A percentile compares a stretch with the other conserved stretches of the same genome.
These are phyloP conservation scores for Linnaemya vulpina DNA, from an alignment of 2,888 invertebrate species.

Conservation along the genomic window DNA sequence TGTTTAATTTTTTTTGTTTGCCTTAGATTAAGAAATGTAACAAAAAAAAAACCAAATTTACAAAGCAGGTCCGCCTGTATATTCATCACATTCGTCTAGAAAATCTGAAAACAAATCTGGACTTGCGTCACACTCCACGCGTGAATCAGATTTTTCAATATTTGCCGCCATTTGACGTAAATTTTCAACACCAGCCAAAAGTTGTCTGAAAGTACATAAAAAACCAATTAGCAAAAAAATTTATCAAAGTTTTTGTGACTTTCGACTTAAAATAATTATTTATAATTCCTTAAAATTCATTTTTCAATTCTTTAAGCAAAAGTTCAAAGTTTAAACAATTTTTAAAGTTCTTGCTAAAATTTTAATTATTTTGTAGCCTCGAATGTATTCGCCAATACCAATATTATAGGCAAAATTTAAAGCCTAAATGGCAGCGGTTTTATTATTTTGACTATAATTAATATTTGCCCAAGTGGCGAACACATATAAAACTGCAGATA, in stretches of 20 bases:
- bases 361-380: too few species aligned
- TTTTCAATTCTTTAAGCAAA: too few species aligned
- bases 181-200: slow-evolving; percentile 87
- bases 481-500: too few species aligned
- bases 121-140: slow-evolving; percentile 75
- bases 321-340: too few species aligned
- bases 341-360: too few species aligned
- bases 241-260: background rate
- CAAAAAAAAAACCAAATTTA: slow-evolving; percentile 72
- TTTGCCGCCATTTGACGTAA: slow-evolving; percentile 86
- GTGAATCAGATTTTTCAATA: slow-evolving; percentile 85
- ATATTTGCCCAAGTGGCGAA: too few species aligned
- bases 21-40: slow-evolving; percentile 60
- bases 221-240: background rate
- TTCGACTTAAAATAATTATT: background rate
- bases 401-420: too few species aligned
- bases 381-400: too few species aligned
- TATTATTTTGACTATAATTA: too few species aligned
- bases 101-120: slow-evolving; percentile 79
- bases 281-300: too few species aligned
- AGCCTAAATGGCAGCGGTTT: too few species aligned
- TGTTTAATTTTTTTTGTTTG: slow-evolving; percentile 52
- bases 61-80: slow-evolving; percentile 78
- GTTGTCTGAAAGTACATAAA: slow-evolving; percentile 83
- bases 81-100: slow-evolving; percentile 77